A percentile compares a stretch with the other conserved stretches of the same genome.
Conservation (phyloP, 1,140 invertebrate genomes). For the Nasonia vitripennis region DNA sequence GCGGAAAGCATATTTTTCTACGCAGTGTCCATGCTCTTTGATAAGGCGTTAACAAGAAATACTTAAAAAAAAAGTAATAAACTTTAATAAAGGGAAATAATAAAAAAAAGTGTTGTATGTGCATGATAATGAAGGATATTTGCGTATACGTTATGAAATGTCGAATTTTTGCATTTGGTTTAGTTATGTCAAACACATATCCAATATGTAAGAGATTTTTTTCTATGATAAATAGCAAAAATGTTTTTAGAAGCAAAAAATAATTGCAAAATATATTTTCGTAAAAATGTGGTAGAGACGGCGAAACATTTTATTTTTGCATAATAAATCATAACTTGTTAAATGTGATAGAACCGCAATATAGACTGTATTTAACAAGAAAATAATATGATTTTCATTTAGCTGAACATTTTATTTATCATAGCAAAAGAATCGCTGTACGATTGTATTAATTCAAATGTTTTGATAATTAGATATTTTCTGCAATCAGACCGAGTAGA, state of each 20-base stretch:
- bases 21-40: conserved; percentile 58
- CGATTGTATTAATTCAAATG: not conserved
- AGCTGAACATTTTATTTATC: not conserved
- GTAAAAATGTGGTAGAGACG: not conserved
- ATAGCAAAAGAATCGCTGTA: not conserved
- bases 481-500: not conserved
- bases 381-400: not conserved
- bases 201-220: conserved; percentile 5
- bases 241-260: not conserved
- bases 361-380: not conserved
- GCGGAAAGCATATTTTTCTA: conserved; percentile 69
- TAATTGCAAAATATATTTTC: not conserved
- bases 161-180: not conserved
- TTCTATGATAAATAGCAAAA: conserved; percentile 1
- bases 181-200: not conserved
- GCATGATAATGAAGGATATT: not conserved
- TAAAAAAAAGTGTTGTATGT: not conserved
- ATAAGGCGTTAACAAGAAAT: conserved; percentile 25
- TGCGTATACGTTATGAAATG: not conserved
- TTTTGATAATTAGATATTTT: not conserved
- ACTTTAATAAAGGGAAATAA: conserved; percentile 34
- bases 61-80: conserved; percentile 12
- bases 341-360: not conserved
- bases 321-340: not conserved
- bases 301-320: not conserved